phyloP scores from a whole-genome alignment of 2,888 invertebrate species.

The Hofmannophila pseudospretella region DNA sequence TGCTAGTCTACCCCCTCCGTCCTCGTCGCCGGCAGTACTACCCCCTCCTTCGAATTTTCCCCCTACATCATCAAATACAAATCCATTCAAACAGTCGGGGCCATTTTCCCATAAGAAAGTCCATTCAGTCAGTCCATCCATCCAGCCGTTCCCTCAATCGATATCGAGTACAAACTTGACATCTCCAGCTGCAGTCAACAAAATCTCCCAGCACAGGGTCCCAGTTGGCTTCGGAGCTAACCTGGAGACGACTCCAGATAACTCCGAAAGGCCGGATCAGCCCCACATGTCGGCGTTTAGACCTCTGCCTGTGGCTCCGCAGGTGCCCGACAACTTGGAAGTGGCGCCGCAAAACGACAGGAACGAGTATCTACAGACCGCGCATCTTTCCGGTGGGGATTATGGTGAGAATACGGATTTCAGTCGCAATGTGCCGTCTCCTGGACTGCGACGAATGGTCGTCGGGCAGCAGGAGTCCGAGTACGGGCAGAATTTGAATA shows the following conservation, averaged over 20 bases:
- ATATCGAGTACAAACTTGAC: constrained; percentile 47
- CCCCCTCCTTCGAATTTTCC: constrained; percentile 41
- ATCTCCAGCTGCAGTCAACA: constrained; percentile 52
- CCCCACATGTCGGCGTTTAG: constrained; percentile 44
- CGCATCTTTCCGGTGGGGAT: constrained; percentile 81
- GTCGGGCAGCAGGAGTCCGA: constrained; percentile 81
- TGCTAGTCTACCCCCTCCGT: constrained; percentile 11
- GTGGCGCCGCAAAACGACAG: constrained; percentile 83
- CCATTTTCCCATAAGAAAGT: constrained; percentile 66
- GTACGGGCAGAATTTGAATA: constrained; percentile 50
- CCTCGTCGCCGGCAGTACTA: constrained; percentile 13
- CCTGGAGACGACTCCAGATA: constrained; percentile 82
- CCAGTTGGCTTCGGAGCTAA: constrained; percentile 75
- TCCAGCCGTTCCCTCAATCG: constrained; percentile 41
- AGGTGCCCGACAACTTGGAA: constrained; percentile 77
- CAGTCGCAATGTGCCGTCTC: constrained; percentile 48
- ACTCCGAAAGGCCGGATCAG: constrained; percentile 81
- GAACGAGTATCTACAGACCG: constrained; percentile 87
- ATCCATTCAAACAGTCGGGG: constrained; percentile 67
- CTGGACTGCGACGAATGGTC: constrained; percentile 81
- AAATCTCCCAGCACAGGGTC: constrained; percentile 48
- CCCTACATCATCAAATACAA: constrained; percentile 35
- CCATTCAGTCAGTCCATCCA: constrained; percentile 23
- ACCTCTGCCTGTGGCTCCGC: constrained; percentile 37
- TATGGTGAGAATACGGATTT: constrained; percentile 66